Evolutionary conservation across 2,113 vertebrate genomes (phyloP).

Genomic region (Gadus macrocephalus): DNA sequence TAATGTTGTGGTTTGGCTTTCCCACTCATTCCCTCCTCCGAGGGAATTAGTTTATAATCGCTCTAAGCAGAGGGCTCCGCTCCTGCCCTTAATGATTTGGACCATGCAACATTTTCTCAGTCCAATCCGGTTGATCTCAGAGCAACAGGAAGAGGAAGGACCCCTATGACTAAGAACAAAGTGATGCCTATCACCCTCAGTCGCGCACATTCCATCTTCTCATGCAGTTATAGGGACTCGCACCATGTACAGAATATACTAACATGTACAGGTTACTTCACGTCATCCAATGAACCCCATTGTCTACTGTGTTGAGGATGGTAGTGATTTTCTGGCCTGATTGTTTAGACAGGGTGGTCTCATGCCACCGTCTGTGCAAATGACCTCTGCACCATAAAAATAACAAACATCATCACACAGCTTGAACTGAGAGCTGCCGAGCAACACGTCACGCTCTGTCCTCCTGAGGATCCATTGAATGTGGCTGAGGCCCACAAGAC

Average conservation of each 20-base stretch:
- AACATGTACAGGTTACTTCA: too few species aligned
- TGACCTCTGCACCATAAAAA: too few species aligned
- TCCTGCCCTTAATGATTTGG: slow-evolving; percentile 10
- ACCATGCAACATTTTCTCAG: not conserved
- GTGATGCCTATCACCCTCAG: slow-evolving; percentile 23
- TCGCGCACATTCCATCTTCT: slow-evolving; percentile 5
- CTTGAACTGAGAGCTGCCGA: not conserved
- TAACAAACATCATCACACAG: not conserved
- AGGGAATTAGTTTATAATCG: not conserved
- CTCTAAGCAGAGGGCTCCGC: not conserved
- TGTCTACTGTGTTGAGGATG: too few species aligned
- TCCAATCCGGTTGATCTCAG: slow-evolving; percentile 10
- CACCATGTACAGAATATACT: too few species aligned
- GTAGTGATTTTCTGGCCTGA: too few species aligned
- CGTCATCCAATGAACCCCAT: too few species aligned
- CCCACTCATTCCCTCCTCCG: not conserved
- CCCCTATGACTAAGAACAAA: slow-evolving; percentile 6
- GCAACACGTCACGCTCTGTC: too few species aligned
- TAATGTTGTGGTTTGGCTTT: slow-evolving; percentile 20
- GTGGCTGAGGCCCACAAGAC: too few species aligned
- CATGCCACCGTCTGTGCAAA: too few species aligned
- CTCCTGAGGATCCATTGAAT: too few species aligned
- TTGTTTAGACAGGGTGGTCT: too few species aligned
- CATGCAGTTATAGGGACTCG: too few species aligned
- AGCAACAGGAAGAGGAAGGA: slow-evolving; percentile 13